Percentiles rank a stretch among this genome's conserved stretches.
Conservation (phyloP, 2,113 vertebrate species). For the Canis aureus region DNA sequence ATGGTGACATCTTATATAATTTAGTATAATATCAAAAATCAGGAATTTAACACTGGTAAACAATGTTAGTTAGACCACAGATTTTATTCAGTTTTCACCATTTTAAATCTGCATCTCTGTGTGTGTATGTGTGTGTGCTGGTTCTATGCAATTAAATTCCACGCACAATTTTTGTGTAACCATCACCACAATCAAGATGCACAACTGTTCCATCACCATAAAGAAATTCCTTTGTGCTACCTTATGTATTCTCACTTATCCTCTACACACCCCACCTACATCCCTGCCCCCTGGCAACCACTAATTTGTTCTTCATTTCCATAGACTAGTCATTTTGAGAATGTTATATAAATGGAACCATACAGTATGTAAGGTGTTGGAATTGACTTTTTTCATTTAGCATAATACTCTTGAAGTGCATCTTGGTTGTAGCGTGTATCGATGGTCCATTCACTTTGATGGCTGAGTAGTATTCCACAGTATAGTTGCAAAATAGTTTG, state of each 20-base stretch:
- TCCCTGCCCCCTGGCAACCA: constrained; percentile 8
- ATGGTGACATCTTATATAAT: not conserved
- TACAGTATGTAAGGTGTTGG: not conserved
- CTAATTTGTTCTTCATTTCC: not conserved
- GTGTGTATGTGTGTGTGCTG: not conserved
- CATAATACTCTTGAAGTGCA: not conserved
- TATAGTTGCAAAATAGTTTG: not conserved
- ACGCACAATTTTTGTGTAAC: not conserved
- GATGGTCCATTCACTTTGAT: not conserved
- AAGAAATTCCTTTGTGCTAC: not conserved
- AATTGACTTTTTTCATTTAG: not conserved
- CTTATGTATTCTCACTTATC: not conserved
- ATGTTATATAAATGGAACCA: not conserved
- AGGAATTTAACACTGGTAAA: not conserved
- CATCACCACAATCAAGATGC: not conserved
- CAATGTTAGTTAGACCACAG: not conserved
- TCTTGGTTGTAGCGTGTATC: not conserved
- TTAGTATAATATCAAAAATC: not conserved
- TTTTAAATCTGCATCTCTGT: not conserved
- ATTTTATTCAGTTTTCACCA: constrained; percentile 5
- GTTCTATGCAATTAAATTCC: not conserved
- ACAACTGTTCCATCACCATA: not conserved
- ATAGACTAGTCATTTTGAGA: constrained; percentile 20
- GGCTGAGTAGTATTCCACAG: not conserved
- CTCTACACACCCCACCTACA: not conserved